Conservation (phyloP, 1,140 invertebrate genomes). For the Zaprionus ornatus region DNA sequence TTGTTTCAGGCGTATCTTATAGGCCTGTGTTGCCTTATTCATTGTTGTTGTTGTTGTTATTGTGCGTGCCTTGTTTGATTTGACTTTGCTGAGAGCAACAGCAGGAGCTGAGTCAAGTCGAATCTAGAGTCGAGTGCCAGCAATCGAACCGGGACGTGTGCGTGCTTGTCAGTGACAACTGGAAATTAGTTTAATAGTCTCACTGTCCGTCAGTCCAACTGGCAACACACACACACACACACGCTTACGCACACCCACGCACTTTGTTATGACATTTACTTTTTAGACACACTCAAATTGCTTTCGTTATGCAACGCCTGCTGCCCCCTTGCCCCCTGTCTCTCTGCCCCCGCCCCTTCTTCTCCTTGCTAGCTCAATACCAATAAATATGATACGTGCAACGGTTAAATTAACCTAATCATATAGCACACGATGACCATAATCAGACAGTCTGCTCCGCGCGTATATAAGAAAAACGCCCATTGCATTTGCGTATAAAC, state of each 20-base stretch:
- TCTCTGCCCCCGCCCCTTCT: not conserved
- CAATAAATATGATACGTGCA: conserved; percentile 75
- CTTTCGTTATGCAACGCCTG: conserved; percentile 43
- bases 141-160: conserved; percentile 41
- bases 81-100: not conserved
- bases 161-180: conserved; percentile 76
- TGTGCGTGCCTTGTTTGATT: conserved; percentile 45
- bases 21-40: conserved; percentile 11
- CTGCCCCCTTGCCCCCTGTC: not conserved
- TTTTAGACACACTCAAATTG: conserved; percentile 62
- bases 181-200: conserved; percentile 80
- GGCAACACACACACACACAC: conserved; percentile 37
- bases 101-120: not conserved
- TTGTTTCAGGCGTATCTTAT: conserved; percentile 22
- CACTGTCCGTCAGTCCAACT: conserved; percentile 29
- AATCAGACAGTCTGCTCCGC: conserved; percentile 35
- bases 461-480: conserved; percentile 35
- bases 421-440: conserved; percentile 44
- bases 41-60: not conserved
- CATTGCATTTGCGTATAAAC: conserved; percentile 18
- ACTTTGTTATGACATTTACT: conserved; percentile 61
- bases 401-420: conserved; percentile 74
- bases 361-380: conserved; percentile 21
- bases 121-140: not conserved
- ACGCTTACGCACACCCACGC: conserved; percentile 9